phyloP scores from a whole-genome alignment of 2,888 invertebrate species.

The Bombylius major region DNA sequence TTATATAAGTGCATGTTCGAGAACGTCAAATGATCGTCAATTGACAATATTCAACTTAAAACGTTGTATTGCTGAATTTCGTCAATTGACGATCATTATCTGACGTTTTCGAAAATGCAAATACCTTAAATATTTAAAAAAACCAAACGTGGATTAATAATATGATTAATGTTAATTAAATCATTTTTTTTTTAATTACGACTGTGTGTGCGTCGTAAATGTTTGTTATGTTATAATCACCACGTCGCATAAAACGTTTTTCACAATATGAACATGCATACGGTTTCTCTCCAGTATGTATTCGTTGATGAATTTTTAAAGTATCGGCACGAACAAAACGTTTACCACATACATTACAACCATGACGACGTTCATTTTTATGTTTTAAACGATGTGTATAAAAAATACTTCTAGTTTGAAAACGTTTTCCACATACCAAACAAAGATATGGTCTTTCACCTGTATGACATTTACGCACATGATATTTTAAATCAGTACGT shows the following conservation, averaged over 20 bases:
- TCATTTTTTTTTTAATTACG: too few species aligned
- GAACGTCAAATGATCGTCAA: too few species aligned
- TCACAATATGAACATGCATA: constrained; percentile 42
- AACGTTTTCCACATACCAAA: constrained; percentile 46
- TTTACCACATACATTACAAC: constrained; percentile 49
- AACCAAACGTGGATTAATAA: too few species aligned
- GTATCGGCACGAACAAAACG: constrained; percentile 52
- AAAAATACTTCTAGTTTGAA: constrained; percentile 49
- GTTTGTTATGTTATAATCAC: too few species aligned
- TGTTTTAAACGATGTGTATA: constrained; percentile 51
- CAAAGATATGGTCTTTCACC: constrained; percentile 51
- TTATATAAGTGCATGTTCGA: too few species aligned
- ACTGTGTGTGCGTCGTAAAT: too few species aligned
- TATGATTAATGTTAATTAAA: too few species aligned
- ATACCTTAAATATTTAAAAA: too few species aligned
- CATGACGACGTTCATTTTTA: constrained; percentile 48
- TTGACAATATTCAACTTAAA: too few species aligned
- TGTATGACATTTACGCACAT: constrained; percentile 50
- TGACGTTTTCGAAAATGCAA: too few species aligned
- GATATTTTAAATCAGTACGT: constrained; percentile 49
- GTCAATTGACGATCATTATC: too few species aligned
- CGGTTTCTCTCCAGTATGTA: constrained; percentile 47
- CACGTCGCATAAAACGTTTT: constrained; percentile 43
- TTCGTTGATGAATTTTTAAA: constrained; percentile 47
- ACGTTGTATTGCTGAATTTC: too few species aligned